Evolutionary conservation across 2,797 vertebrate genomes (phyloP).

Genomic region (Vireo griseus): DNA sequence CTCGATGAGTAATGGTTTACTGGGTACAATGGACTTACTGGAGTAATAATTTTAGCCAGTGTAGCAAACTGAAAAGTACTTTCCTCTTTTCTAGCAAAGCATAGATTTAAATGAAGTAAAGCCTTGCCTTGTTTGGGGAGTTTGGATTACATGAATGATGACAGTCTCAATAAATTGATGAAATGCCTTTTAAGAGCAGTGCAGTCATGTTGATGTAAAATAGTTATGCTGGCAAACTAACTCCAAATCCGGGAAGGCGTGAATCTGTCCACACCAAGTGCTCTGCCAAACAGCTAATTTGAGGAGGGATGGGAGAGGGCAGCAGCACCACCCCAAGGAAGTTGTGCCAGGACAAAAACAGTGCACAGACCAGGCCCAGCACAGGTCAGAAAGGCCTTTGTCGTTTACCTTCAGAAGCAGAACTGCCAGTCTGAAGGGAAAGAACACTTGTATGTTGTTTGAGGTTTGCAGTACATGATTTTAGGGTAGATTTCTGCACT

Average conservation of each 20-base stretch:
- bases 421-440: not conserved
- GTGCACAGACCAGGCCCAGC: not conserved
- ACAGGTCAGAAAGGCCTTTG: not conserved
- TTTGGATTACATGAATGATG: not conserved
- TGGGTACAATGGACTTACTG: not conserved
- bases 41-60: not conserved
- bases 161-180: not conserved
- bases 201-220: slow-evolving; percentile 22
- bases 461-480: not conserved
- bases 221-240: slow-evolving; percentile 10
- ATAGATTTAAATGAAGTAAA: not conserved
- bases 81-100: not conserved
- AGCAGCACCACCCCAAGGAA: not conserved
- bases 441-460: not conserved
- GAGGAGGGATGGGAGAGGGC: slow-evolving; percentile 38
- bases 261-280: slow-evolving; percentile 24
- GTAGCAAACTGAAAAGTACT: not conserved
- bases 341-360: slow-evolving; percentile 26
- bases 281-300: slow-evolving; percentile 14
- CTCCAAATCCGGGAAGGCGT: slow-evolving; percentile 35
- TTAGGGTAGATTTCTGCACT: not conserved
- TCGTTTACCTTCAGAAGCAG: not conserved
- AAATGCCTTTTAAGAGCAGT: not conserved
- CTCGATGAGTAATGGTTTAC: not conserved
- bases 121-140: not conserved